phyloP scores from a whole-genome alignment of 2,113 vertebrate species.

The Ranitomeya imitator region DNA sequence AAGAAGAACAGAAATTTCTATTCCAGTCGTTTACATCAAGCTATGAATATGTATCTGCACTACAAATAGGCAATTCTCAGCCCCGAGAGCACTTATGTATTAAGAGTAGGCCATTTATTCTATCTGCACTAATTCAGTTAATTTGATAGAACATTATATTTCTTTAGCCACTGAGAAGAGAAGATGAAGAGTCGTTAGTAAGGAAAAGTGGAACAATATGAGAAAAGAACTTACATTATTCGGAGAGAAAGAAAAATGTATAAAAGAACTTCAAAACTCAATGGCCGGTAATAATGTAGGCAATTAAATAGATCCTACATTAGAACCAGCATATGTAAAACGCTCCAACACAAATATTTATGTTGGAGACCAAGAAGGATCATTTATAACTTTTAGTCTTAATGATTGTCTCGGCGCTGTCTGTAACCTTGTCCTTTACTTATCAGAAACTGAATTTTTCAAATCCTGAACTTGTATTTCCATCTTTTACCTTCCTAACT shows the following conservation, averaged over 20 bases:
- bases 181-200: neutral
- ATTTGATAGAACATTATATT: conserved; percentile 2
- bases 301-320: neutral
- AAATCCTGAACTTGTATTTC: too few relatives aligned
- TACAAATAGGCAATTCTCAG: conserved; percentile 11
- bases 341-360: neutral
- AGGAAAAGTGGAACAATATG: neutral
- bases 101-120: neutral
- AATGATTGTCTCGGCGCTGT: too few relatives aligned
- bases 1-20: neutral
- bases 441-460: too few relatives aligned
- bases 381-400: neutral
- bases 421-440: too few relatives aligned
- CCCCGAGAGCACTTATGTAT: conserved; percentile 3
- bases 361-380: neutral
- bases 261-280: neutral
- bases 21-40: conserved; percentile 16
- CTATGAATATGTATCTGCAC: neutral
- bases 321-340: neutral
- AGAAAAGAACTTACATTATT: neutral
- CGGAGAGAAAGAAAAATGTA: neutral
- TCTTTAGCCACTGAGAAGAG: neutral
- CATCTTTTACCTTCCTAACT: too few relatives aligned
- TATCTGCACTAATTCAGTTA: conserved; percentile 1
- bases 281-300: neutral